A percentile compares a stretch with the other conserved stretches of the same genome.
Evolutionary conservation across 2,888 invertebrate genomes (phyloP).

Genomic region (Apotomis capreana): DNA sequence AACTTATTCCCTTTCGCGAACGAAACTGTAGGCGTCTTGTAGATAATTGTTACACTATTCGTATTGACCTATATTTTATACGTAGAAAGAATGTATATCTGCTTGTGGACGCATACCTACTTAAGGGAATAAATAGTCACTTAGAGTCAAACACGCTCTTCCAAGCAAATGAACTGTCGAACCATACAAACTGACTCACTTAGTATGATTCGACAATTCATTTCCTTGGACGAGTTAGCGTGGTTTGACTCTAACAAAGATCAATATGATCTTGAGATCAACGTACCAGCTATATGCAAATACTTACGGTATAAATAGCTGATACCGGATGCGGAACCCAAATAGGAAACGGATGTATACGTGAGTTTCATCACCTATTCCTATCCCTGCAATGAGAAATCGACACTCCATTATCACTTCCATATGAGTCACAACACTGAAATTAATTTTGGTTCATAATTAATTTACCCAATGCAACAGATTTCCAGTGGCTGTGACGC

Average conservation of each 20-base stretch:
- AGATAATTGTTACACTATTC: too few relatives aligned
- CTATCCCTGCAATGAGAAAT: not conserved
- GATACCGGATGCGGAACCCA: not conserved
- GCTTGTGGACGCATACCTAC: too few relatives aligned
- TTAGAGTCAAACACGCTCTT: too few relatives aligned
- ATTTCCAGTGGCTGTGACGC: conserved; percentile 48
- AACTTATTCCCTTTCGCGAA: too few relatives aligned
- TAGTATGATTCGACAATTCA: too few relatives aligned
- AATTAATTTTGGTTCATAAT: conserved; percentile 34
- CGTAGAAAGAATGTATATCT: too few relatives aligned
- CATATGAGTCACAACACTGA: conserved; percentile 16
- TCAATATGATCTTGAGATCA: not conserved
- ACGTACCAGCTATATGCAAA: not conserved
- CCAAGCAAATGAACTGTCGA: too few relatives aligned
- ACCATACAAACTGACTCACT: too few relatives aligned
- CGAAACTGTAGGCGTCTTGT: too few relatives aligned
- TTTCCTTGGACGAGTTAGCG: too few relatives aligned
- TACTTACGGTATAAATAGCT: not conserved
- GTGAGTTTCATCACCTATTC: conserved; percentile 12
- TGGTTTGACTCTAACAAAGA: not conserved
- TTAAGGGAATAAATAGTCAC: too few relatives aligned
- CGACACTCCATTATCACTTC: conserved; percentile 8
- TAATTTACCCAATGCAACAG: conserved; percentile 54
- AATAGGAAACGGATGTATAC: conserved; percentile 12
- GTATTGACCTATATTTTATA: too few relatives aligned